Conservation (phyloP, 37 sponge, comb jelly and placozoan species). For the Aplysina aerophoba region DNA sequence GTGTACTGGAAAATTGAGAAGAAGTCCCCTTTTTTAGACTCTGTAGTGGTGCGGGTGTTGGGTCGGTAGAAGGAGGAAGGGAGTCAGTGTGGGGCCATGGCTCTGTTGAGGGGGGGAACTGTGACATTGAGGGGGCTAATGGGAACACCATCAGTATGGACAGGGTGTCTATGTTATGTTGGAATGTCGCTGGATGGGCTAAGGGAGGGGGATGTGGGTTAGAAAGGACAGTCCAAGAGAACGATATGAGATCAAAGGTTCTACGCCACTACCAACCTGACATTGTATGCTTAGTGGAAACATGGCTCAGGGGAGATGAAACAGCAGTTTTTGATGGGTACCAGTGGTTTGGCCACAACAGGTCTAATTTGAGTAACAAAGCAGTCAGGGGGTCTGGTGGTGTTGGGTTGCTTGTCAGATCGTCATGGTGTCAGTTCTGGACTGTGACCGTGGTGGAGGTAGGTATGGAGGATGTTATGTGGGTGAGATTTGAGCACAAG, state of each 20-base stretch:
- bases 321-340: constrained; percentile 2
- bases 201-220: background rate
- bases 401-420: background rate
- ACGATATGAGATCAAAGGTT: constrained; percentile 1
- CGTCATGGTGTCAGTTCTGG: background rate
- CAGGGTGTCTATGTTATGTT: background rate
- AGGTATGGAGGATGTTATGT: background rate
- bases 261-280: background rate
- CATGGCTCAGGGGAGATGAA: constrained; percentile 7
- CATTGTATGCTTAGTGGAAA: background rate
- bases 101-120: no score
- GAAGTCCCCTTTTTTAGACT: no score
- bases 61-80: no score
- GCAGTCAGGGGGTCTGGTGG: constrained; percentile 22
- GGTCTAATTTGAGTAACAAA: background rate
- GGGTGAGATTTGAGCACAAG: background rate
- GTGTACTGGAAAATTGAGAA: no score
- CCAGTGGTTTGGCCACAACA: constrained; percentile 9
- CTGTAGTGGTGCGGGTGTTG: no score
- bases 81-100: no score
- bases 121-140: background rate
- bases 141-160: background rate
- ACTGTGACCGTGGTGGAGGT: background rate
- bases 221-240: background rate
- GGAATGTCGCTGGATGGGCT: constrained; percentile 28